Conservation (phyloP, 2,113 vertebrate species). For the Carollia perspicillata region DNA sequence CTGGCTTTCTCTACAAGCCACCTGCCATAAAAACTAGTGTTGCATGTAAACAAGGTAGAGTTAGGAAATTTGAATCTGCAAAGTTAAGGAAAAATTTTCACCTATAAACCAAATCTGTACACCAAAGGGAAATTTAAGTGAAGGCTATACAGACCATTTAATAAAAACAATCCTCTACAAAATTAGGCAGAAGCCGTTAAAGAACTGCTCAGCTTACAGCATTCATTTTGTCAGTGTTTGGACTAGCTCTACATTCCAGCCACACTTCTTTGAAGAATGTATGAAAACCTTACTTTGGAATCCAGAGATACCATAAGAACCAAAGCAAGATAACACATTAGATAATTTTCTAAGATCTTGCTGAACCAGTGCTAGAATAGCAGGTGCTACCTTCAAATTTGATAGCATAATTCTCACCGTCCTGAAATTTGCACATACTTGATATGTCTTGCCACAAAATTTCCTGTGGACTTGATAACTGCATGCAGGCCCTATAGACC, state of each 20-base stretch:
- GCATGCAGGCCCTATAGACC: background rate
- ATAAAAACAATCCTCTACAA: background rate
- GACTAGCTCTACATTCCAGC: background rate
- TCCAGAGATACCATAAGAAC: background rate
- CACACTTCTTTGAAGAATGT: background rate
- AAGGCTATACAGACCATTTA: background rate
- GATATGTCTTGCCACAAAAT: background rate
- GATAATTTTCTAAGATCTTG: constrained; percentile 4
- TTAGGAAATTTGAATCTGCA: background rate
- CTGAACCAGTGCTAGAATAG: background rate
- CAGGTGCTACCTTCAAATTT: background rate
- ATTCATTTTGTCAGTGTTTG: constrained; percentile 14
- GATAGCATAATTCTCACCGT: background rate
- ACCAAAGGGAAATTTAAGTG: constrained; percentile 3
- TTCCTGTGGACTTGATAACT: background rate
- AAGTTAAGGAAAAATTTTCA: constrained; percentile 32
- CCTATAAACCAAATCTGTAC: background rate
- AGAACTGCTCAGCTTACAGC: background rate
- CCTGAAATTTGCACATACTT: background rate
- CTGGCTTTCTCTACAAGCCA: background rate
- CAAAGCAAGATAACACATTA: background rate
- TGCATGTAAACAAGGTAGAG: background rate
- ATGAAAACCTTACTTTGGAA: constrained; percentile 30
- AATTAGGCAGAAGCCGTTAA: background rate
- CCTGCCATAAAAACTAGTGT: background rate